A percentile compares a stretch with the other conserved stretches of the same genome.
phyloP scores from a whole-genome alignment of 1,140 invertebrate genomes.

The Scylla paramamosain region DNA sequence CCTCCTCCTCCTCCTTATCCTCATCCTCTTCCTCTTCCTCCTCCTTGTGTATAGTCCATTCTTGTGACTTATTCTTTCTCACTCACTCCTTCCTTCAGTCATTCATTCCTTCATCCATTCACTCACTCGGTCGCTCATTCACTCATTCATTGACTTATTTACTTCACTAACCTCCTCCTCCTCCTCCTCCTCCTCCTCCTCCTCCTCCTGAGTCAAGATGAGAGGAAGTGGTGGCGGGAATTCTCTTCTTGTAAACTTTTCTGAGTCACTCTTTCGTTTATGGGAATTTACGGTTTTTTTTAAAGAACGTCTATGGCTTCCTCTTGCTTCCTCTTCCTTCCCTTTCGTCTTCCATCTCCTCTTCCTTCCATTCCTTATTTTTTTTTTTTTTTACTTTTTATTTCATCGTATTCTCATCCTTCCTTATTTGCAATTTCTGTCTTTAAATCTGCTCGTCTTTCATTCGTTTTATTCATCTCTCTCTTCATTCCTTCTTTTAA shows the following conservation, averaged over 20 bases:
- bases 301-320: not conserved
- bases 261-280: not conserved
- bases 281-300: not conserved
- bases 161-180: not conserved
- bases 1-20: too few species aligned
- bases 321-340: not conserved
- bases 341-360: not conserved
- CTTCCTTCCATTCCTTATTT: not conserved
- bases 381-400: not conserved
- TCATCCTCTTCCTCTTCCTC: too few species aligned
- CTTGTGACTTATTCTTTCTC: too few species aligned
- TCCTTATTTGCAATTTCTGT: too few species aligned
- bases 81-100: too few species aligned
- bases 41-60: too few species aligned
- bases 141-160: too few species aligned
- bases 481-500: not conserved
- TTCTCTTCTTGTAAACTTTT: not conserved
- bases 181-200: slow-evolving; percentile 1
- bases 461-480: not conserved
- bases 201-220: too few species aligned
- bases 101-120: too few species aligned
- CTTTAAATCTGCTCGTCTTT: too few species aligned
- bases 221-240: too few species aligned
- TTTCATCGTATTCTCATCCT: not conserved
- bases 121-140: too few species aligned